Percentiles rank a stretch among this genome's conserved stretches.
phyloP scores from a whole-genome alignment of 30 jellyfish, hydroid and myxozoan genomes.

The Mastigias papua region DNA sequence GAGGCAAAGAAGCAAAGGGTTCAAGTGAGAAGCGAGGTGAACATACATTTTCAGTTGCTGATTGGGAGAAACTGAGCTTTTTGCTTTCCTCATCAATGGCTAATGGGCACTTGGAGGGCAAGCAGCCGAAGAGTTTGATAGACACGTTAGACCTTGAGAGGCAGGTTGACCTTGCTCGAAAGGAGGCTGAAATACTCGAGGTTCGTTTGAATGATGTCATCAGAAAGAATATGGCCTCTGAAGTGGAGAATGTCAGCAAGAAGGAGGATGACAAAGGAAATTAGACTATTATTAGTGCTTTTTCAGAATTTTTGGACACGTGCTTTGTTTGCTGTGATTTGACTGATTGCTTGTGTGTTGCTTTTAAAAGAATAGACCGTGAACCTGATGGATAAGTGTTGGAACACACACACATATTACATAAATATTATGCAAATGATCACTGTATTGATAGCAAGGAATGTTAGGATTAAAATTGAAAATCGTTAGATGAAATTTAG shows the following conservation, averaged over 20 bases:
- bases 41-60: slow-evolving; percentile 87
- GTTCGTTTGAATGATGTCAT: slow-evolving; percentile 96
- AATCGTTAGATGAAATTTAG: background rate
- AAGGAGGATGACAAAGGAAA: slow-evolving; percentile 56
- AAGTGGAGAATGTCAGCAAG: slow-evolving; percentile 73
- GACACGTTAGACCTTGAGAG: slow-evolving; percentile 92
- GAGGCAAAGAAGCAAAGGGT: slow-evolving; percentile 55
- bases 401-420: no score
- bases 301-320: background rate
- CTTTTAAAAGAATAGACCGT: background rate
- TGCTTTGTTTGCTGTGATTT: slow-evolving; percentile 54
- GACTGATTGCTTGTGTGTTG: slow-evolving; percentile 19
- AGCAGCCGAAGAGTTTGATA: slow-evolving; percentile 74
- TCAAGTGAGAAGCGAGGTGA: slow-evolving; percentile 38
- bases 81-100: slow-evolving; percentile 83
- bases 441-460: background rate
- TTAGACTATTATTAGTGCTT: background rate
- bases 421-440: background rate
- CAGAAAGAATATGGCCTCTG: slow-evolving; percentile 96
- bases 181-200: slow-evolving; percentile 95
- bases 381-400: background rate
- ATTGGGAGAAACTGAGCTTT: slow-evolving; percentile 87
- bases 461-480: background rate
- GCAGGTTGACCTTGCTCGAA: slow-evolving; percentile 96
- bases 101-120: slow-evolving; percentile 76